Evolutionary conservation across 2,797 vertebrate species (phyloP).

Genomic region (Tolypeutes matacus): DNA sequence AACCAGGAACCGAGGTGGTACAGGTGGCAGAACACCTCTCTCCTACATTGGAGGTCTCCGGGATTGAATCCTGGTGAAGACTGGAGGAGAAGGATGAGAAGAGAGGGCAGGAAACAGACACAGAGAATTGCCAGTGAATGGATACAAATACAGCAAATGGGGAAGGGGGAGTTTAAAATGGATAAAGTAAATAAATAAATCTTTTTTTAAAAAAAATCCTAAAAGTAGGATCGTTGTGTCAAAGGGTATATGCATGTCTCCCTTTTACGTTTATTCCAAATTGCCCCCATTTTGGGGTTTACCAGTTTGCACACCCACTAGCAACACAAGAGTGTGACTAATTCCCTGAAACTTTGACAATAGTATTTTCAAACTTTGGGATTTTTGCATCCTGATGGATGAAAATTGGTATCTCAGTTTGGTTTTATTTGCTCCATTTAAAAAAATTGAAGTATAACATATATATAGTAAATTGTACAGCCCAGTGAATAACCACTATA

Average conservation of each 20-base stretch:
- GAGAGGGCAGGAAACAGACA: too few relatives aligned
- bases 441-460: background rate
- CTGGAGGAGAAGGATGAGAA: too few relatives aligned
- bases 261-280: background rate
- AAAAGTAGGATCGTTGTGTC: background rate
- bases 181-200: too few relatives aligned
- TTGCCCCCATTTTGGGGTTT: background rate
- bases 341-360: constrained; percentile 16
- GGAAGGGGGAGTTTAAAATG: too few relatives aligned
- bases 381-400: background rate
- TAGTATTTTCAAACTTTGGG: background rate
- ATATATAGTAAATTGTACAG: background rate
- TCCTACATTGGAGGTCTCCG: too few relatives aligned
- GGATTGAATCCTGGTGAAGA: too few relatives aligned
- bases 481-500: background rate
- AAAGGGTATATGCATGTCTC: background rate
- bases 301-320: background rate
- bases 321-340: background rate
- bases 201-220: too few relatives aligned
- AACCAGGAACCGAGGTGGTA: too few relatives aligned
- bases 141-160: too few relatives aligned
- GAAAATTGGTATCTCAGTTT: background rate
- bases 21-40: too few relatives aligned
- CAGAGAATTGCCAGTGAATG: too few relatives aligned
- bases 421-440: background rate